Evolutionary conservation across 2,888 invertebrate genomes (phyloP).

Genomic region (Drosophila fungiperda): DNA sequence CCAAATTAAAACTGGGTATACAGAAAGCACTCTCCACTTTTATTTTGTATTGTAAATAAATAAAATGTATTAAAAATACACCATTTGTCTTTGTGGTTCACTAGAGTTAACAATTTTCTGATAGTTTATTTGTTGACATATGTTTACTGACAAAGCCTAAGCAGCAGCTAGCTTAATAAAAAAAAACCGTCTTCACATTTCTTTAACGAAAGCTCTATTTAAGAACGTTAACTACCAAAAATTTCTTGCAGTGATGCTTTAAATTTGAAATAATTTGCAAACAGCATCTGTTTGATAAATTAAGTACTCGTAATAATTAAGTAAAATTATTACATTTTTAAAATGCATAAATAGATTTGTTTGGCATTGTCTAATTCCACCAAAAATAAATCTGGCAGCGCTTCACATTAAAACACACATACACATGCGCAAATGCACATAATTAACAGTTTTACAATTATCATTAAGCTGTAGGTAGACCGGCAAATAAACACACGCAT

Average conservation of each 20-base stretch:
- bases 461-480: constrained; percentile 61
- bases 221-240: background rate
- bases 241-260: background rate
- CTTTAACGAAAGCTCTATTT: background rate
- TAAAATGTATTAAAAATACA: background rate
- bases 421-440: constrained; percentile 13
- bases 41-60: background rate
- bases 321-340: background rate
- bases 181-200: too few relatives aligned
- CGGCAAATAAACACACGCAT: constrained; percentile 40
- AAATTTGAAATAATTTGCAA: background rate
- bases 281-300: constrained; percentile 47
- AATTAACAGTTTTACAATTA: constrained; percentile 55
- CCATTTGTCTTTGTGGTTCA: background rate
- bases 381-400: constrained; percentile 28
- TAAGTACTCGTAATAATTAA: constrained; percentile 3
- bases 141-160: background rate
- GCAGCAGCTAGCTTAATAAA: background rate
- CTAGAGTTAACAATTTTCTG: background rate
- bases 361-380: background rate
- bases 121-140: background rate
- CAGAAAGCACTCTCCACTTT: background rate
- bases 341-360: constrained; percentile 1
- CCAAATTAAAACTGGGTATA: background rate
- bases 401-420: constrained; percentile 15